Evolutionary conservation across 1,140 invertebrate species (phyloP).

Genomic region (Paraescarpia echinospica): DNA sequence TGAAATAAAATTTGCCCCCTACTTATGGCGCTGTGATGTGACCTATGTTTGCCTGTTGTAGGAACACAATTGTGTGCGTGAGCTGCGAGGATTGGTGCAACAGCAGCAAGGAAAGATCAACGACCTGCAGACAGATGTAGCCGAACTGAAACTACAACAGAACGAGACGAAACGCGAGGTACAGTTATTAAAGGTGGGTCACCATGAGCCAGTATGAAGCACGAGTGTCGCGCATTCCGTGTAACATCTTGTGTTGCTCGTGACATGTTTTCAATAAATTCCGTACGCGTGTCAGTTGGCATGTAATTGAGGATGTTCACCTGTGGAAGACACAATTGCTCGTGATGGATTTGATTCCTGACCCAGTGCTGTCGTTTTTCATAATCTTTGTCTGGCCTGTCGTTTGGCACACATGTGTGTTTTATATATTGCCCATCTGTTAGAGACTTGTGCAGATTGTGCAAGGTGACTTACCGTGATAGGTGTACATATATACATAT

Average conservation of each 20-base stretch:
- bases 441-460: too few species aligned
- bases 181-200: slow-evolving; percentile 74
- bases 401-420: too few species aligned
- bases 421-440: too few species aligned
- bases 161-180: slow-evolving; percentile 87
- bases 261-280: too few species aligned
- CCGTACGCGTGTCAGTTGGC: background rate
- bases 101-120: slow-evolving; percentile 82
- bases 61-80: slow-evolving; percentile 90
- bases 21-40: too few species aligned
- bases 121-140: slow-evolving; percentile 72
- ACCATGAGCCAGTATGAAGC: background rate
- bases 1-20: too few species aligned
- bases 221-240: background rate
- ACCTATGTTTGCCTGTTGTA: too few species aligned
- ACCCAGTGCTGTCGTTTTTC: background rate
- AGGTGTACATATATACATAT: too few species aligned
- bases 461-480: too few species aligned
- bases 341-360: background rate
- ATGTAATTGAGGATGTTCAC: background rate
- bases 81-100: slow-evolving; percentile 80
- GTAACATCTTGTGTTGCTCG: background rate
- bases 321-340: background rate
- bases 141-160: slow-evolving; percentile 68
- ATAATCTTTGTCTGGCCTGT: background rate